phyloP scores from a whole-genome alignment of 2,113 vertebrate species.

The Ameiurus melas region DNA sequence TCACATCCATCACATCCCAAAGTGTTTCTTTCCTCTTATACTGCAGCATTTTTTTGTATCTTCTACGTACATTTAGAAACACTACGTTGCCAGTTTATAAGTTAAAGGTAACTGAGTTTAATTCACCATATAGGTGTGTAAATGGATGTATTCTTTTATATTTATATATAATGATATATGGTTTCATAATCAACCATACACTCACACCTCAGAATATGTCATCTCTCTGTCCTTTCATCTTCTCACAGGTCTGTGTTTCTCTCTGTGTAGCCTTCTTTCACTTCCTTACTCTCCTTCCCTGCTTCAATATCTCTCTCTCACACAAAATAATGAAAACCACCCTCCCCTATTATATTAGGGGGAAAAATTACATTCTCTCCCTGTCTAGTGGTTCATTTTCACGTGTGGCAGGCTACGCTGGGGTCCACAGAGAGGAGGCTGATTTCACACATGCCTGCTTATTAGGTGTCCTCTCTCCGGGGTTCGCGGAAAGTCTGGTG shows the following conservation, averaged over 20 bases:
- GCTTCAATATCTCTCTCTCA: not conserved
- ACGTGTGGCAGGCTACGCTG: slow-evolving; percentile 63
- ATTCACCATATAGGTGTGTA: not conserved
- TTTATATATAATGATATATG: not conserved
- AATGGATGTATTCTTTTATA: not conserved
- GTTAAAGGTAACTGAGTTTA: not conserved
- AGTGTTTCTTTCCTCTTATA: too few species aligned
- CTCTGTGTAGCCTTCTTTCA: not conserved
- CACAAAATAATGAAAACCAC: slow-evolving; percentile 38
- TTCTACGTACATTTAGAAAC: not conserved
- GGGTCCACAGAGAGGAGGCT: slow-evolving; percentile 54
- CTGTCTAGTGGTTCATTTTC: slow-evolving; percentile 71
- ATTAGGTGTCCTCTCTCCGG: slow-evolving; percentile 66
- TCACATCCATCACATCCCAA: too few species aligned
- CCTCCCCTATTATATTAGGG: slow-evolving; percentile 13
- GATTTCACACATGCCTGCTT: slow-evolving; percentile 75
- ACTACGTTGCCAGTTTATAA: not conserved
- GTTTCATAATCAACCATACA: not conserved
- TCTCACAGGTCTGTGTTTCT: slow-evolving; percentile 9
- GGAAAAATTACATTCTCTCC: slow-evolving; percentile 55
- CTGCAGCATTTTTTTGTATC: too few species aligned
- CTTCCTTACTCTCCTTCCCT: not conserved
- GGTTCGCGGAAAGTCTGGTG: slow-evolving; percentile 68
- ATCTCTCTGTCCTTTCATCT: slow-evolving; percentile 25
- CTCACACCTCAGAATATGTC: not conserved